Conservation (phyloP, 2,113 vertebrate species). For the Poicephalus meyeri region DNA sequence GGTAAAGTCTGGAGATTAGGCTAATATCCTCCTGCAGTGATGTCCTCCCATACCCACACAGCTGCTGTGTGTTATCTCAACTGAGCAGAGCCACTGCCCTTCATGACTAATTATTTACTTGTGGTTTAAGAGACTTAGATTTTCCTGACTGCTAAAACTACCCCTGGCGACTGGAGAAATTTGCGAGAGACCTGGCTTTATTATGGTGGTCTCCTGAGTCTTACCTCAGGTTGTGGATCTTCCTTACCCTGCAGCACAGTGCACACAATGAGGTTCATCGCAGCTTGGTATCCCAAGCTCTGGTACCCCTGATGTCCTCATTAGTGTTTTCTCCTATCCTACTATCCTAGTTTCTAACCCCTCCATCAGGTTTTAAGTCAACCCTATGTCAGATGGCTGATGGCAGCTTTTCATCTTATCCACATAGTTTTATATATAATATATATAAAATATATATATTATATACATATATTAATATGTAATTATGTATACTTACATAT, state of each 20-base stretch:
- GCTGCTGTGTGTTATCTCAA: background rate
- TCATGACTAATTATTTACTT: background rate
- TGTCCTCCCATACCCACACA: background rate
- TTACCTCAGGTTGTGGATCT: background rate
- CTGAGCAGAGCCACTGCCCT: background rate
- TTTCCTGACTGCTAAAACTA: background rate
- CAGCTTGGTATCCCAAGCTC: background rate
- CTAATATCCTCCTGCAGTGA: background rate
- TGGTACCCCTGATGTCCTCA: background rate
- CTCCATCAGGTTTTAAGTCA: background rate
- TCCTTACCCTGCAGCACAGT: background rate
- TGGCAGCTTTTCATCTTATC: background rate
- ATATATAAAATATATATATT: too few relatives aligned
- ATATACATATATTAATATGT: too few relatives aligned
- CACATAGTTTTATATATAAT: too few relatives aligned
- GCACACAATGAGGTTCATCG: fast-evolving
- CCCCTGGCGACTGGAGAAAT: background rate
- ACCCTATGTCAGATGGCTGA: background rate
- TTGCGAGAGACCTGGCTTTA: background rate
- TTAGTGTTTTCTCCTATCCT: background rate
- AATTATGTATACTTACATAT: too few relatives aligned
- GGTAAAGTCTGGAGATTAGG: background rate
- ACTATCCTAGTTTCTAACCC: background rate
- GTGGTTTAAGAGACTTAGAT: background rate
- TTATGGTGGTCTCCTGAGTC: background rate